phyloP scores from a whole-genome alignment of 2,797 vertebrate genomes.

The Lacerta bilineata region DNA sequence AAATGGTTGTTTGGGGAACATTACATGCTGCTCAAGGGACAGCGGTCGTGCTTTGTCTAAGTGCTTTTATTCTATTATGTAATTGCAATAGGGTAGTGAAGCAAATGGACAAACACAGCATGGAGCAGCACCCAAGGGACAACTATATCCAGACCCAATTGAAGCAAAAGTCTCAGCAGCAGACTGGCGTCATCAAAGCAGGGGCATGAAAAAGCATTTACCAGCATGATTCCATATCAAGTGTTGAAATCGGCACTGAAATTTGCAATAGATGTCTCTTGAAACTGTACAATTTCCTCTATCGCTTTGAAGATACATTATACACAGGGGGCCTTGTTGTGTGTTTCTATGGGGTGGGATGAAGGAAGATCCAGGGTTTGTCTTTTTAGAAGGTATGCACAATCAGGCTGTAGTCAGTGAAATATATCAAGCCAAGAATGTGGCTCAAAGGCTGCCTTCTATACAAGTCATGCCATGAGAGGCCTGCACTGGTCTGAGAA shows the following conservation, averaged over 20 bases:
- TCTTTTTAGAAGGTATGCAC: neutral
- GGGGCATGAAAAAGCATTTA: neutral
- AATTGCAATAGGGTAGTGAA: neutral
- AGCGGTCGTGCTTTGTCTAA: neutral
- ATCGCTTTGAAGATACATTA: neutral
- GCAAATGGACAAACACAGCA: neutral
- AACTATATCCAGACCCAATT: too few relatives aligned
- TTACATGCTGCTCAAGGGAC: conserved; percentile 3
- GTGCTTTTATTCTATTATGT: conserved; percentile 37
- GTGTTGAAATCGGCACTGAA: neutral
- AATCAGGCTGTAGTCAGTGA: neutral
- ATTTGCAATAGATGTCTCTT: neutral
- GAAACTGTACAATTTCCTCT: neutral
- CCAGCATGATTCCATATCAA: neutral
- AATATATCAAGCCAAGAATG: neutral
- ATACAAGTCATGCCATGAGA: neutral
- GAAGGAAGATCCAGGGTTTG: neutral
- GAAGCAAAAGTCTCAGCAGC: neutral
- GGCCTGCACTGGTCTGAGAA: neutral
- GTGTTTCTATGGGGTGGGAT: neutral
- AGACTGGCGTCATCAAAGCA: neutral
- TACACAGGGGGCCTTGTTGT: neutral
- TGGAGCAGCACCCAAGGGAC: neutral
- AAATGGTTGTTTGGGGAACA: neutral
- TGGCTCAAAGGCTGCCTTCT: neutral